Evolutionary conservation across 2,797 vertebrate species (phyloP).

Genomic region (Anguilla megastoma): DNA sequence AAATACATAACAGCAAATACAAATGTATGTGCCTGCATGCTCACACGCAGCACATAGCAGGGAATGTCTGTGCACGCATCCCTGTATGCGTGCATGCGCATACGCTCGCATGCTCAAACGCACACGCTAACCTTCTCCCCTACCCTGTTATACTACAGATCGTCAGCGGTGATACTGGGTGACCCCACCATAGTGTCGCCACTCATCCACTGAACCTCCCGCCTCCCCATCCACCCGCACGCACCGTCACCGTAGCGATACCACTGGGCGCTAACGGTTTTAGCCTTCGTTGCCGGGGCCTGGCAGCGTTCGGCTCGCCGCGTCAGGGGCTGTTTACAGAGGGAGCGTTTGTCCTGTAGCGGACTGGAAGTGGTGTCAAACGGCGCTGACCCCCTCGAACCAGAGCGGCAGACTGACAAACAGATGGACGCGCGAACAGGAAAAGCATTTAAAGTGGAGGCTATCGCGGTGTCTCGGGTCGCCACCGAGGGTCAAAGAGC

Average conservation of each 20-base stretch:
- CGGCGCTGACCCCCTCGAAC: not conserved
- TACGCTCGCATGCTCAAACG: not conserved
- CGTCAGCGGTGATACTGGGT: slow-evolving; percentile 36
- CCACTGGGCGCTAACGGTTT: not conserved
- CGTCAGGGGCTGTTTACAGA: not conserved
- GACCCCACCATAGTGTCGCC: not conserved
- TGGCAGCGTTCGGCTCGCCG: not conserved
- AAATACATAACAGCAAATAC: slow-evolving; percentile 33
- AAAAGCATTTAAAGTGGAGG: slow-evolving; percentile 65
- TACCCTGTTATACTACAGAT: slow-evolving; percentile 22
- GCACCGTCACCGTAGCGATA: not conserved
- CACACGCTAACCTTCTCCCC: not conserved
- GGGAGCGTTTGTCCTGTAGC: not conserved
- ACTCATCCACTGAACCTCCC: not conserved
- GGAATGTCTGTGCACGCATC: not conserved
- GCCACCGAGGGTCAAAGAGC: slow-evolving; percentile 60
- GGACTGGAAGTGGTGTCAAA: not conserved
- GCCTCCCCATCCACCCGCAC: not conserved
- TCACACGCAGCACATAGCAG: not conserved
- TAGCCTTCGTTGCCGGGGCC: no score
- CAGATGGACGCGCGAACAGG: slow-evolving; percentile 44
- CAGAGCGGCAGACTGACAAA: slow-evolving; percentile 32
- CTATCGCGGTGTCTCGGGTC: slow-evolving; percentile 57
- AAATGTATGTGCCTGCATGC: slow-evolving; percentile 32
- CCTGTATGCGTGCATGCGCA: not conserved